phyloP scores from a whole-genome alignment of 1,140 invertebrate species.

The Neodiprion lecontei region DNA sequence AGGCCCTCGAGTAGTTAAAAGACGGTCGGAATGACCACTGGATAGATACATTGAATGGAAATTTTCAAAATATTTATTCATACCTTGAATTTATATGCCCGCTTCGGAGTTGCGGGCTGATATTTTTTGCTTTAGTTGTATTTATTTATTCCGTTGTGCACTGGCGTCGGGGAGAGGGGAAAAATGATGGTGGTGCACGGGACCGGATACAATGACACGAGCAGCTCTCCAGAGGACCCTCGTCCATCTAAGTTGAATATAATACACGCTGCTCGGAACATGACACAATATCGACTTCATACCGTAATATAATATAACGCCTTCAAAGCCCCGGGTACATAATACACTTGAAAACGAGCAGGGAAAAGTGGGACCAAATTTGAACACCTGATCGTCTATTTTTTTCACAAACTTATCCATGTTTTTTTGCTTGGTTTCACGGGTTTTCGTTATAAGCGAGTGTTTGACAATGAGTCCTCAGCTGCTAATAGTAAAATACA shows the following conservation, averaged over 20 bases:
- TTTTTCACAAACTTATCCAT: too few relatives aligned
- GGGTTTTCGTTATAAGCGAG: too few relatives aligned
- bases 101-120: not conserved
- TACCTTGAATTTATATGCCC: not conserved
- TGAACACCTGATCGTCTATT: too few relatives aligned
- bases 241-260: not conserved
- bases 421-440: too few relatives aligned
- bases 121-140: too few relatives aligned
- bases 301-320: not conserved
- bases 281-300: not conserved
- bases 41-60: not conserved
- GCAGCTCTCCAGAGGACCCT: not conserved
- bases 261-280: not conserved
- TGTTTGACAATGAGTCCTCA: too few relatives aligned
- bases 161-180: not conserved
- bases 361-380: too few relatives aligned
- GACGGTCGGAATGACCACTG: constrained; percentile 1
- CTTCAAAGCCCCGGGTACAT: too few relatives aligned
- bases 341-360: too few relatives aligned
- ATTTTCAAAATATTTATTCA: constrained; percentile 8
- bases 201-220: not conserved
- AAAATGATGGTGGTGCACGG: not conserved
- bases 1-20: not conserved
- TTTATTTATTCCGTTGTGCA: not conserved
- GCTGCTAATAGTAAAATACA: too few relatives aligned